phyloP scores from a whole-genome alignment of 1,140 invertebrate species.

The Telenomus remus region DNA sequence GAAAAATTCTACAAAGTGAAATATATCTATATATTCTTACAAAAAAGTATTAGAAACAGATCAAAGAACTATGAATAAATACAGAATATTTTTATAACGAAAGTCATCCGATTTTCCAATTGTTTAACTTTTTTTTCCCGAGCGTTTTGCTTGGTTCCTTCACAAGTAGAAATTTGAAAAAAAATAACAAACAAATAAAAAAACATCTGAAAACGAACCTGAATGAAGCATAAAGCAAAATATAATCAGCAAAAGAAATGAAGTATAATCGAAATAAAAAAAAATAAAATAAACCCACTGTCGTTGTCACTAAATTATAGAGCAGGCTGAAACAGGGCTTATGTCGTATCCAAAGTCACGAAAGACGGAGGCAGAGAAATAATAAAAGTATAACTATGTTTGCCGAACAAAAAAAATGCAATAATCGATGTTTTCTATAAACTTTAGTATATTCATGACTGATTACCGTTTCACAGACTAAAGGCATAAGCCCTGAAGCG shows the following conservation, averaged over 20 bases:
- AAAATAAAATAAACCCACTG: too few relatives aligned
- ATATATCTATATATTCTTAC: constrained; percentile 53
- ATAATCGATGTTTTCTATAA: constrained; percentile 38
- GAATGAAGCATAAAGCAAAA: constrained; percentile 31
- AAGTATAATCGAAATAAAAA: background rate
- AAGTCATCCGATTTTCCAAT: constrained; percentile 31
- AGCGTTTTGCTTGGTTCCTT: constrained; percentile 43
- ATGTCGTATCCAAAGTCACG: constrained; percentile 5
- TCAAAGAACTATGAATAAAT: constrained; percentile 49
- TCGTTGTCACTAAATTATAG: too few relatives aligned
- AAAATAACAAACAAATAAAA: background rate
- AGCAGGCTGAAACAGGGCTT: constrained; percentile 17
- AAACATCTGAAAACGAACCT: background rate
- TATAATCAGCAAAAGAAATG: background rate
- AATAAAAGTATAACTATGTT: constrained; percentile 5
- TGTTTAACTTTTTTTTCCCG: constrained; percentile 25
- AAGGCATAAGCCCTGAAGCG: constrained; percentile 40
- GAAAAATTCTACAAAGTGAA: constrained; percentile 38
- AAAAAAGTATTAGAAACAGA: constrained; percentile 49
- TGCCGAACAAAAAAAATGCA: constrained; percentile 20
- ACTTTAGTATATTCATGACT: constrained; percentile 45
- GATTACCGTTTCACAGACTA: constrained; percentile 43
- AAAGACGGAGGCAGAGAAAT: constrained; percentile 1
- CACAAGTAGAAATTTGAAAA: constrained; percentile 41
- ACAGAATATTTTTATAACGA: constrained; percentile 56